phyloP scores from a whole-genome alignment of 2,797 vertebrate species.

The Kryptopterus vitreolus region DNA sequence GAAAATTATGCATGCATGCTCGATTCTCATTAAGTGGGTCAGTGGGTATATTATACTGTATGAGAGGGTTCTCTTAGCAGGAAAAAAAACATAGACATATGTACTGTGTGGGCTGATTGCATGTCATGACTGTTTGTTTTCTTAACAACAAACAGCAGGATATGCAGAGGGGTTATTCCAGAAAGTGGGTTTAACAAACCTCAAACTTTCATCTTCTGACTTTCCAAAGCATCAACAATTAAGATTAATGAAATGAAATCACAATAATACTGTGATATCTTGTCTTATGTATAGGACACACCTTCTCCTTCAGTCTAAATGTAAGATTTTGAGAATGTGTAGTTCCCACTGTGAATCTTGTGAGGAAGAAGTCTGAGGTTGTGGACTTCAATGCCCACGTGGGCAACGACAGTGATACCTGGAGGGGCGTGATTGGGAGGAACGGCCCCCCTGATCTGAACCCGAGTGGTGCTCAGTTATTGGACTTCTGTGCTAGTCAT shows the following conservation, averaged over 20 bases:
- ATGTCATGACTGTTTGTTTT: slow-evolving; percentile 3
- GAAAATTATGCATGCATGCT: neutral
- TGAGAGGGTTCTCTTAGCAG: neutral
- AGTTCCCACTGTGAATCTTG: too few relatives aligned
- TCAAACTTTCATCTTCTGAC: neutral
- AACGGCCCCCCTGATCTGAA: too few relatives aligned
- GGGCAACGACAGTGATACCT: too few relatives aligned
- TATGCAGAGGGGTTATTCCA: neutral
- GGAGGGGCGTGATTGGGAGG: too few relatives aligned
- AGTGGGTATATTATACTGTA: slow-evolving; percentile 1
- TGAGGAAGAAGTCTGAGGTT: too few relatives aligned
- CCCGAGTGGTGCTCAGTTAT: too few relatives aligned
- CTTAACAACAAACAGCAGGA: slow-evolving; percentile 11
- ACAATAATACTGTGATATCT: too few relatives aligned
- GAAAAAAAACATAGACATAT: slow-evolving; percentile 2
- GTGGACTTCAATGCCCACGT: too few relatives aligned
- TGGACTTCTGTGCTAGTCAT: too few relatives aligned
- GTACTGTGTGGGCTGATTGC: slow-evolving; percentile 19
- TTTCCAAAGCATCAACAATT: neutral
- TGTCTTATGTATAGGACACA: too few relatives aligned
- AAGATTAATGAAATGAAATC: neutral
- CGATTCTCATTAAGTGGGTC: neutral
- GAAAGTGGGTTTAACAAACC: neutral
- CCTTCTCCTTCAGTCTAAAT: too few relatives aligned
- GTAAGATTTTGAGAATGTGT: too few relatives aligned